Base-by-base conservation (phyloP, 2,113 vertebrate species). In the Neogale vison region DNA sequence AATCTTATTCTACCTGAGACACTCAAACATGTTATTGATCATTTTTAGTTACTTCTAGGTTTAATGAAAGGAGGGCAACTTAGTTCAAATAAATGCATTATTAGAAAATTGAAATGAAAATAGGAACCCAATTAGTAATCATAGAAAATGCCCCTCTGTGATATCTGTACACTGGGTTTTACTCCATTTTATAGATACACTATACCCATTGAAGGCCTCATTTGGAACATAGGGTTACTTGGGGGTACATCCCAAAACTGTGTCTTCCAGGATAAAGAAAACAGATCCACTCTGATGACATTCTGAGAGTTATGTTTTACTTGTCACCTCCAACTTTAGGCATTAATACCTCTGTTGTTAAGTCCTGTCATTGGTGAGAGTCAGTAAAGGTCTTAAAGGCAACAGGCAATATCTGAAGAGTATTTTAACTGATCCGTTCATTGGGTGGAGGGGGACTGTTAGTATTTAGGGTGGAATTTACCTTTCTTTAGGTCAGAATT, bases 1-100 rank as follows among this genome's bases (percentile, higher is more conserved):
- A 24, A 96, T 92, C 59, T 93, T 65, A 89, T 47, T 86, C 92
- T 79, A 80, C 24, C 61, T 88, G 88, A 88, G 36, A 93, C 21
- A 63, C 45, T 45, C 21, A 52, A 91, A 57, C 17, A 55, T 85
- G 31, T 91, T 67, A 84, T 67, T 95, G 59, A 88, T 87, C 91
- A 82, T 76, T 94, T 23, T 74, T 74, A 94, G 65, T 29, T 77
- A 90, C 12, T 10, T 65, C 6, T 76, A 63, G 72, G 12, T 34
- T 65, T 80, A 95, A 74, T 63, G 15, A 90, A 90, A 61, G 45
- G 88, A 96, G 31, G 23, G 24, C 21, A 93, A 61, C 36, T 96
- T 61, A 36, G 12, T 90, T 95, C 34, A 96, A 88, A 85, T 76
- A 92, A 95, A 71, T 18, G 52, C 57, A 82, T 84, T 71, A 88